These are phyloP conservation scores for Ataeniobius toweri DNA, from an alignment of 2,797 vertebrate species.

Conservation along the genomic window DNA sequence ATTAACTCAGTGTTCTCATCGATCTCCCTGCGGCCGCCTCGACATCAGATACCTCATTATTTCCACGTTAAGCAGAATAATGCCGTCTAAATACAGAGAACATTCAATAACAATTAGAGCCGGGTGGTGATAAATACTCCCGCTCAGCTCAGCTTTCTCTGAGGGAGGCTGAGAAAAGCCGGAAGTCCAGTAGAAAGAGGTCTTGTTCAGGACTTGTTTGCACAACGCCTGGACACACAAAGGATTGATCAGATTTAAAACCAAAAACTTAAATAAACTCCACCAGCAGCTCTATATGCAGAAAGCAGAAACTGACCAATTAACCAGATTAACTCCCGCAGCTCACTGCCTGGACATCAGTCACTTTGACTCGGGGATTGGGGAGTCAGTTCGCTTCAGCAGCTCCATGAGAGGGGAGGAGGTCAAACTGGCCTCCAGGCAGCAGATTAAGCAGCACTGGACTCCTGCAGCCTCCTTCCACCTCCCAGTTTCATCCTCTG, in stretches of 20 bases:
- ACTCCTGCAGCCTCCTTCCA: slow-evolving; percentile 14
- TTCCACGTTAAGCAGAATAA: slow-evolving; percentile 74
- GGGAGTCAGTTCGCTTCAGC: slow-evolving; percentile 35
- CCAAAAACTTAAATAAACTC: too few species aligned
- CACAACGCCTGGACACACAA: neutral
- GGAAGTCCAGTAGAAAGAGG: neutral
- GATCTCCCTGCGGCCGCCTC: slow-evolving; percentile 68
- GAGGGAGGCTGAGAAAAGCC: neutral
- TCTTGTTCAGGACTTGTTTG: neutral
- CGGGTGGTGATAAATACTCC: slow-evolving; percentile 44
- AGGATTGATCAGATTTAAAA: neutral
- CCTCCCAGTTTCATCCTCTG: slow-evolving; percentile 3
- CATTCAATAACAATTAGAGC: slow-evolving; percentile 69
- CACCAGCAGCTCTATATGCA: neutral
- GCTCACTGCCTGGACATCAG: slow-evolving; percentile 35
- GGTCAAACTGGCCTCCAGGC: slow-evolving; percentile 61
- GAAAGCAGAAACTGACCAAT: slow-evolving; percentile 1
- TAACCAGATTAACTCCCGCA: slow-evolving; percentile 20
- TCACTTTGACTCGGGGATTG: slow-evolving; percentile 17
- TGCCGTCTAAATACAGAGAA: slow-evolving; percentile 73
- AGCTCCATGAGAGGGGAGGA: slow-evolving; percentile 34
- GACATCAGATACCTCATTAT: slow-evolving; percentile 72
- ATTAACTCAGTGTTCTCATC: slow-evolving; percentile 82
- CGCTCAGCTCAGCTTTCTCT: neutral
- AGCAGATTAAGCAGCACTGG: slow-evolving; percentile 16